phyloP scores from a whole-genome alignment of 1,140 invertebrate species.

The Asbolus verrucosus region DNA sequence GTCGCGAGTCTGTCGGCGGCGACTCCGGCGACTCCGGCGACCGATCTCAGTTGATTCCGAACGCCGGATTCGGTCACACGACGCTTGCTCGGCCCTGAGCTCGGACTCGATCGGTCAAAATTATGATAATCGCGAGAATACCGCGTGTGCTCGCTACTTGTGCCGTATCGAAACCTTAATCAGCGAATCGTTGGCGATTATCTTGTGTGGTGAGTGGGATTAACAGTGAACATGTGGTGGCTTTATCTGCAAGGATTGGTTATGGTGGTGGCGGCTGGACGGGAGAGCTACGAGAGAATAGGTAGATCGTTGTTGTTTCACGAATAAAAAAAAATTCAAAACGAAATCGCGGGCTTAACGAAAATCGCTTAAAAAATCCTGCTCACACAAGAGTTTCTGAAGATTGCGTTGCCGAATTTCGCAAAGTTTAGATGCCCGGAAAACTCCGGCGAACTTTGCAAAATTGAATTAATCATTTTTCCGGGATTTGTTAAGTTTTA shows the following conservation, averaged over 20 bases:
- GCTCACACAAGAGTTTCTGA: no score
- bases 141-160: constrained; percentile 13
- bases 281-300: constrained; percentile 30
- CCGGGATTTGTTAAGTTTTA: no score
- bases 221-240: constrained; percentile 28
- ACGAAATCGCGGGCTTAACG: neutral
- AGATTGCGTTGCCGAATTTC: no score
- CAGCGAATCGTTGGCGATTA: no score
- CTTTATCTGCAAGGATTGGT: constrained; percentile 22
- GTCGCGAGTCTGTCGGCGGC: neutral
- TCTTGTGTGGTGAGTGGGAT: neutral
- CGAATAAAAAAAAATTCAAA: no score
- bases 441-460: no score
- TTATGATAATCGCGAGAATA: neutral
- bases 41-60: no score
- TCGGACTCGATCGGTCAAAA: neutral
- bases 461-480: no score
- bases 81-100: neutral
- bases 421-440: no score
- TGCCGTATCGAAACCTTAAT: no score
- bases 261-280: constrained; percentile 7
- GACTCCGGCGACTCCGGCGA: no score
- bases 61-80: constrained; percentile 15
- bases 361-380: no score
- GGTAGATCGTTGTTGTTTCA: neutral